Conservation (phyloP, 2,797 vertebrate genomes). For the Poecilia gillii region DNA sequence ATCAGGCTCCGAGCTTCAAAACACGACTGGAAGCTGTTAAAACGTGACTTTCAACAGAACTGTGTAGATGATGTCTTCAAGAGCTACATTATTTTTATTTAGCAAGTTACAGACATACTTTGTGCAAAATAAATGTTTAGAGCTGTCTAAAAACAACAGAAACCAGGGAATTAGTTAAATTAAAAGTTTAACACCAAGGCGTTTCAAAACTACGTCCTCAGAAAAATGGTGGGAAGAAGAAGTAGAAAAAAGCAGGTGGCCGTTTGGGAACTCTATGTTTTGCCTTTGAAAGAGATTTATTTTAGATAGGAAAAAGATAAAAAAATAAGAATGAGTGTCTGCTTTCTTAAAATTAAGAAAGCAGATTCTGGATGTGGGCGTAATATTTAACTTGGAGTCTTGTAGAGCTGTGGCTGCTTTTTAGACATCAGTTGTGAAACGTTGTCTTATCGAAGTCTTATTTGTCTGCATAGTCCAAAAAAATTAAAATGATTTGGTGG, state of each 20-base stretch:
- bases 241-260: not conserved
- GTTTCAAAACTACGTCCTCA: not conserved
- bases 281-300: not conserved
- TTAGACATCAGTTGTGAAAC: not conserved
- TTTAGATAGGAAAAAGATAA: not conserved
- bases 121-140: not conserved
- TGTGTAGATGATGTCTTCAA: not conserved
- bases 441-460: not conserved
- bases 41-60: not conserved
- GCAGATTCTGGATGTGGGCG: not conserved
- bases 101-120: not conserved
- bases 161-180: not conserved
- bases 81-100: not conserved
- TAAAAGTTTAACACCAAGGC: not conserved
- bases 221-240: not conserved
- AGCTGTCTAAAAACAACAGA: not conserved
- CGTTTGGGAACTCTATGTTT: not conserved
- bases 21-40: not conserved
- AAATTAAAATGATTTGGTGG: not conserved
- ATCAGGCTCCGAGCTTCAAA: not conserved
- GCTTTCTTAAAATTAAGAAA: too few species aligned
- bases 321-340: not conserved
- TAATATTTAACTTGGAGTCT: not conserved
- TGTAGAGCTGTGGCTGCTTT: not conserved
- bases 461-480: not conserved